These are phyloP conservation scores for Euthynnus affinis DNA, from an alignment of 2,797 vertebrate species.

Conservation along the genomic window DNA sequence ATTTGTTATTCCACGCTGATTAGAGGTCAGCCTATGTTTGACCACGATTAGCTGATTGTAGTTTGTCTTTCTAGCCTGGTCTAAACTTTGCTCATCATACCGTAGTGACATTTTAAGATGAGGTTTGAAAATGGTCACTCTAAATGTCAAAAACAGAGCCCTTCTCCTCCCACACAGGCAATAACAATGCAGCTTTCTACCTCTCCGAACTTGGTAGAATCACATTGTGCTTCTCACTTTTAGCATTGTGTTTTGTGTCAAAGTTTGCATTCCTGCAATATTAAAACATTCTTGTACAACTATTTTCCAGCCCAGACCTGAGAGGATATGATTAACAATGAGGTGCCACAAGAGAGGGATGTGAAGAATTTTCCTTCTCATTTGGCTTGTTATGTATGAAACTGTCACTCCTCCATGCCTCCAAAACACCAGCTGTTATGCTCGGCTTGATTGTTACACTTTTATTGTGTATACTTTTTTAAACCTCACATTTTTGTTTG, in stretches of 20 bases:
- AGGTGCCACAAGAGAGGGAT: constrained; percentile 56
- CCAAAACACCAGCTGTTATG: constrained; percentile 30
- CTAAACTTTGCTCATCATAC: constrained; percentile 54
- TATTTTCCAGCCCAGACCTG: constrained; percentile 37
- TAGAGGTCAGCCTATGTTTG: constrained; percentile 40
- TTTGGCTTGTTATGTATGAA: constrained; percentile 42
- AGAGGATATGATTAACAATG: constrained; percentile 67
- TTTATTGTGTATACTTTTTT: background rate
- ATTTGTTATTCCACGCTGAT: constrained; percentile 61
- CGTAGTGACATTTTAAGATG: constrained; percentile 40
- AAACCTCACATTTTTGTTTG: constrained; percentile 3
- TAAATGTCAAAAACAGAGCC: constrained; percentile 68
- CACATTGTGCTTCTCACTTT: constrained; percentile 59
- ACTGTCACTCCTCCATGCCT: constrained; percentile 40
- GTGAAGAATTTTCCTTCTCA: constrained; percentile 43
- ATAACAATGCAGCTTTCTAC: constrained; percentile 49
- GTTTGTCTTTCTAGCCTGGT: constrained; percentile 37
- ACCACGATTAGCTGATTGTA: constrained; percentile 56
- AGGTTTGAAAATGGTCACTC: constrained; percentile 25
- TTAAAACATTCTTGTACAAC: constrained; percentile 74
- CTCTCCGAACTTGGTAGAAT: constrained; percentile 29
- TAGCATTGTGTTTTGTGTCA: constrained; percentile 62
- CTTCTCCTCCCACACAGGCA: constrained; percentile 64
- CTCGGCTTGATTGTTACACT: constrained; percentile 29
- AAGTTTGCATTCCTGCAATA: constrained; percentile 72